These are phyloP conservation scores for Drosophila aff. DNA, from an alignment of 1,140 invertebrate genomes.

Conservation along the genomic window DNA sequence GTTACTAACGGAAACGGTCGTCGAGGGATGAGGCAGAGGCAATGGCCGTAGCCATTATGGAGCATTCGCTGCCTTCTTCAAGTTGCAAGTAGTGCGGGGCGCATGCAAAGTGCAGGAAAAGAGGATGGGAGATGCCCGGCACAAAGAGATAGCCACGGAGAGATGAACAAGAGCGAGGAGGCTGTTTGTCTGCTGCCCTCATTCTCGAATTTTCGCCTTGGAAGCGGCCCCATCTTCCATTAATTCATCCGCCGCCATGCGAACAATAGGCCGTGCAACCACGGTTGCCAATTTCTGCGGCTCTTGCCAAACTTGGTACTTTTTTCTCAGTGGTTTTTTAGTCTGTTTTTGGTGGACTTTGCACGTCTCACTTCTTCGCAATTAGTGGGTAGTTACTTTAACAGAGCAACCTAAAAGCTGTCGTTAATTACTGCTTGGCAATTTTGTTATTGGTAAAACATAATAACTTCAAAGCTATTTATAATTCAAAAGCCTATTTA, in stretches of 20 bases:
- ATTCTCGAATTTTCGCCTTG: conserved; percentile 29
- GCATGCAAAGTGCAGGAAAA: conserved; percentile 45
- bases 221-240: conserved; percentile 49
- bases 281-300: conserved; percentile 7
- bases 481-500: too few species aligned
- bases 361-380: background rate
- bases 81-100: conserved; percentile 35
- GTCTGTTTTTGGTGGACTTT: background rate
- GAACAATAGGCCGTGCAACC: conserved; percentile 66
- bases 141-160: conserved; percentile 11
- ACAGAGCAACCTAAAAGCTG: background rate
- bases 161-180: conserved; percentile 6
- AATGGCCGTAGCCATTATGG: conserved; percentile 27
- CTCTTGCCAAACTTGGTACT: conserved; percentile 9
- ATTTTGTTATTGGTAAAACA: background rate
- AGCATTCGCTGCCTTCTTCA: conserved; percentile 18
- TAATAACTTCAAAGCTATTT: background rate
- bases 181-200: conserved; percentile 52
- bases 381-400: background rate
- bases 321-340: background rate
- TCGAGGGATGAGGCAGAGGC: background rate
- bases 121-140: conserved; percentile 13
- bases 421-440: background rate
- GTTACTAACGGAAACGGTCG: conserved; percentile 26
- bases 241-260: conserved; percentile 69